Conservation (phyloP, 2,888 invertebrate species). For the Drosophila nr. perissopoda region DNA sequence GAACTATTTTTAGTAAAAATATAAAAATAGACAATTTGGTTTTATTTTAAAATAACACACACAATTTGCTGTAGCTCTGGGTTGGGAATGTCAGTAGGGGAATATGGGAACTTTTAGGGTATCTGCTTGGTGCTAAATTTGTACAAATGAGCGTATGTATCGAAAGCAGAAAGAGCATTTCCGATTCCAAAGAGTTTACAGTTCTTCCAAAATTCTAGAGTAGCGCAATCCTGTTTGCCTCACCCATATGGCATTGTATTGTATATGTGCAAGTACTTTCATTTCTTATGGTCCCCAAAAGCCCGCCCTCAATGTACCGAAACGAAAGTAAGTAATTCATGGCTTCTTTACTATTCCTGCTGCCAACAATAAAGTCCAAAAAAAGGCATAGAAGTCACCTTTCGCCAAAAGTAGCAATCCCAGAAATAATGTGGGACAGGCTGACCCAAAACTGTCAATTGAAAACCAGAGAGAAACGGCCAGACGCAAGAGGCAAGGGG, state of each 20-base stretch:
- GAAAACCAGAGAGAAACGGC: slow-evolving; percentile 30
- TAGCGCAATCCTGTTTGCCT: not conserved
- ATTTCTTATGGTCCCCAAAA: not conserved
- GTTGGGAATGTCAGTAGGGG: not conserved
- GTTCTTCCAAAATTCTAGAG: not conserved
- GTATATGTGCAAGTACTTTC: not conserved
- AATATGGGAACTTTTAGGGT: not conserved
- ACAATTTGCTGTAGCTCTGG: not conserved
- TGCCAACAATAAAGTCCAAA: slow-evolving; percentile 41
- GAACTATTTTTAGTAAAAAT: too few species aligned
- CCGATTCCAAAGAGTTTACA: too few species aligned
- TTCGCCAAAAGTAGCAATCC: slow-evolving; percentile 25
- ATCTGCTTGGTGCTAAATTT: not conserved
- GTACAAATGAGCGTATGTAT: not conserved
- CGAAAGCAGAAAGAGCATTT: not conserved
- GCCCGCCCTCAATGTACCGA: slow-evolving; percentile 1
- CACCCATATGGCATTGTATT: not conserved
- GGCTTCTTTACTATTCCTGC: slow-evolving; percentile 32
- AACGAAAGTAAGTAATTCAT: slow-evolving; percentile 47
- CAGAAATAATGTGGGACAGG: slow-evolving; percentile 6
- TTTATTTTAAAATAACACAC: not conserved
- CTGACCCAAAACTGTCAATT: slow-evolving; percentile 73
- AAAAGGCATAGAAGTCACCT: slow-evolving; percentile 45
- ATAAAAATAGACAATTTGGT: not conserved
- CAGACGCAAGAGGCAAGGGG: not conserved